Base-by-base conservation (phyloP, 2,113 vertebrate genomes). In the Probosciger aterrimus region DNA sequence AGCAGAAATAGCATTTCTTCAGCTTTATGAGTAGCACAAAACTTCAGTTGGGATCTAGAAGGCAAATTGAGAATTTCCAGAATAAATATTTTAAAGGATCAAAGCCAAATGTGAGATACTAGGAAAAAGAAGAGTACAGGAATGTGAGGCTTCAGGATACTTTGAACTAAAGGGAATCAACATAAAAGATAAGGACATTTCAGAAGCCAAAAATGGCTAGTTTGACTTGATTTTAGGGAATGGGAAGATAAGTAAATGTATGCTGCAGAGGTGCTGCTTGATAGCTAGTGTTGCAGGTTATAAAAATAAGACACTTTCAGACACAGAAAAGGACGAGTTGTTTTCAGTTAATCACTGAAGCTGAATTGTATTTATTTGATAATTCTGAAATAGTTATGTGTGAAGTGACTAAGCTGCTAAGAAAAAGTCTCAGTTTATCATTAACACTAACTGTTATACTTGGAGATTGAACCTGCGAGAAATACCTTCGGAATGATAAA, bases 221-320 rank as follows among this genome's bases (percentile, higher is more conserved):
- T 89, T 95, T 88, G 57, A 47, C 65, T 86, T 86, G 74, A 52
- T 89, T 91, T 90, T 63, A 62, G 47, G 67, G 35, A 76, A 50
- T 20, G 18, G 13, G 31, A 73, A 82, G 89, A 94, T 95, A 91
- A 95, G 74, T 65, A 89, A 92, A 86, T 82, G 31, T 85, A 44
- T 24, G 17, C 59, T 92, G 33, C 4, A 14, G 82, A 87, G 59
- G 77, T 92, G 88, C 71, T 91, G 77, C 80, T 93, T 86, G 77
- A 95, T 74, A 67, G 69, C 73, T 94, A 14, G 31, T 50, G 43
- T 81, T 81, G 55, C n/a, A 39, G 55, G 33, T 62, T 87, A 23
- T 82, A 76, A 91, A 93, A 87, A 70, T 53, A 85, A 41, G 41
- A 28, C 13, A 25, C 41, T 87, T 79, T 28, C 20, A 87, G 52